Conservation (phyloP, 2,888 invertebrate genomes). For the Cerceris ruficornis region DNA sequence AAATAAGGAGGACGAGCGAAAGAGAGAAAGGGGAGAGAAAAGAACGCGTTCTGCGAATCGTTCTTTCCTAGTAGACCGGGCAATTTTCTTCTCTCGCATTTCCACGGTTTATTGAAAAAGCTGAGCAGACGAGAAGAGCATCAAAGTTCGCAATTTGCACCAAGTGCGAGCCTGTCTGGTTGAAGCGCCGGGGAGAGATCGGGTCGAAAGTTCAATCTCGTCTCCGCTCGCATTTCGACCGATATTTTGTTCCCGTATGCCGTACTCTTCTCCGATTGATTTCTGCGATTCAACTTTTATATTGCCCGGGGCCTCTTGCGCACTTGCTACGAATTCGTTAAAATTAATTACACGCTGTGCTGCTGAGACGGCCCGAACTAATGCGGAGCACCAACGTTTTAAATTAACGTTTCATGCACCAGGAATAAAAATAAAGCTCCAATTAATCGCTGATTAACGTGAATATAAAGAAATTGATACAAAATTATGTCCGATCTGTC, state of each 20-base stretch:
- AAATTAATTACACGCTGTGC: constrained; percentile 55
- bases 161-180: constrained; percentile 57
- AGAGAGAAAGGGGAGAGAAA: background rate
- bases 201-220: constrained; percentile 67
- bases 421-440: background rate
- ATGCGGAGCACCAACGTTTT: constrained; percentile 18
- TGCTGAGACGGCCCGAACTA: constrained; percentile 24
- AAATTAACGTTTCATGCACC: constrained; percentile 36
- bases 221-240: constrained; percentile 57
- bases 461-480: no score
- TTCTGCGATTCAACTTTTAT: constrained; percentile 58
- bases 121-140: constrained; percentile 55
- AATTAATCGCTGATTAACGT: background rate
- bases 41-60: no score
- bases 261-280: constrained; percentile 38
- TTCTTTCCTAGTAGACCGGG: constrained; percentile 13
- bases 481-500: no score
- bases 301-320: constrained; percentile 30
- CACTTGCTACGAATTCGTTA: constrained; percentile 43
- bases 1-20: no score
- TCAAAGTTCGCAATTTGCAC: constrained; percentile 68
- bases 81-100: constrained; percentile 61
- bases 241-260: constrained; percentile 56
- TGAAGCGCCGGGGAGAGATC: constrained; percentile 47
- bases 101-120: constrained; percentile 67